Conservation (phyloP, 2,113 vertebrate genomes). For the Centrocercus urophasianus region DNA sequence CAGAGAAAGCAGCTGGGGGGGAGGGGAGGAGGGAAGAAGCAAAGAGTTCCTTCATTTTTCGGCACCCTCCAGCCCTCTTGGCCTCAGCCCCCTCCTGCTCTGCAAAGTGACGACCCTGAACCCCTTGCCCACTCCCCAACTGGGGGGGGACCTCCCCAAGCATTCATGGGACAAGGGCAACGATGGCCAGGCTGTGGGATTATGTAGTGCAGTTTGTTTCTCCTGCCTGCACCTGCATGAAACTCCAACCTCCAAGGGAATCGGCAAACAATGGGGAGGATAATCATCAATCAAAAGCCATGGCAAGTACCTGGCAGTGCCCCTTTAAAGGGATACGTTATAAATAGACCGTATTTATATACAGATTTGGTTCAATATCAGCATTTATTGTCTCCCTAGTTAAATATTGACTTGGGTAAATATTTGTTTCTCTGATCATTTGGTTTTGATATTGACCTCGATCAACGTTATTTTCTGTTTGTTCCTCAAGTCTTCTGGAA, state of each 20-base stretch:
- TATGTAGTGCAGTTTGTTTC: neutral
- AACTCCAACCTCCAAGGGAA: constrained; percentile 26
- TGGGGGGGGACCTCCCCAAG: neutral
- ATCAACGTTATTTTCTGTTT: constrained; percentile 66
- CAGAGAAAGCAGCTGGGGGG: neutral
- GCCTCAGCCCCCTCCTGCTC: neutral
- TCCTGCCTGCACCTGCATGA: constrained; percentile 31
- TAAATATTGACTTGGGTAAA: constrained; percentile 77
- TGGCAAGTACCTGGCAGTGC: constrained; percentile 50
- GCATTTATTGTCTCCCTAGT: constrained; percentile 75
- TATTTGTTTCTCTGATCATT: constrained; percentile 75
- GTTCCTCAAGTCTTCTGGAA: constrained; percentile 72
- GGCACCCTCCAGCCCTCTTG: neutral
- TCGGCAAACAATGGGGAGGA: constrained; percentile 61
- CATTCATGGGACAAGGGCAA: neutral
- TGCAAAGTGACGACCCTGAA: neutral
- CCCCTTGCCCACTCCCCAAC: neutral
- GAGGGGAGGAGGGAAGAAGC: rapidly evolving
- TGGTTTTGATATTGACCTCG: constrained; percentile 71
- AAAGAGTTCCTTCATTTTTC: neutral
- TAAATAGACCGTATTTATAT: constrained; percentile 66
- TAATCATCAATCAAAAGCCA: constrained; percentile 42
- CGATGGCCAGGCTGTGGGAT: neutral
- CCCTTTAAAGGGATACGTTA: constrained; percentile 42
- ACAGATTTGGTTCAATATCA: constrained; percentile 74